phyloP scores from a whole-genome alignment of 2,113 vertebrate species.

The Aphyosemion australe region DNA sequence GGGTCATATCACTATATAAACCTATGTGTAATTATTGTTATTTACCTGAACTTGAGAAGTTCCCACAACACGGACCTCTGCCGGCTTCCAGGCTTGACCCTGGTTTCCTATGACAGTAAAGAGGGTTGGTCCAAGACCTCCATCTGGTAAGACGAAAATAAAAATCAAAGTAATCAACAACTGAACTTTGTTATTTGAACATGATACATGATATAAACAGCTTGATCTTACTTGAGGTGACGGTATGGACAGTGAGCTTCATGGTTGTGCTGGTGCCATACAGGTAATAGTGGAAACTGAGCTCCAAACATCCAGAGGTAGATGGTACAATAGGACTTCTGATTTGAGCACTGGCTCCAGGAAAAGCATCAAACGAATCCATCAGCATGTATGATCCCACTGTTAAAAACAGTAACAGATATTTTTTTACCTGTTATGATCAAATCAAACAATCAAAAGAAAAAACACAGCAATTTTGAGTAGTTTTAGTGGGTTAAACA shows the following conservation, averaged over 20 bases:
- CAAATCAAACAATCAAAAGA: neutral
- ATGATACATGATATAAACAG: neutral
- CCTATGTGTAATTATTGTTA: too few species aligned
- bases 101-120: constrained; percentile 72
- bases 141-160: constrained; percentile 45
- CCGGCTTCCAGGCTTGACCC: constrained; percentile 72
- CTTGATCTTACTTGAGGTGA: neutral
- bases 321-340: constrained; percentile 67
- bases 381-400: constrained; percentile 82
- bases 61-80: constrained; percentile 53
- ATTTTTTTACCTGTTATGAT: neutral
- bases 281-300: constrained; percentile 82
- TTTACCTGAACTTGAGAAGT: constrained; percentile 63
- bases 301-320: constrained; percentile 75
- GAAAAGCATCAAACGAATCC: constrained; percentile 50
- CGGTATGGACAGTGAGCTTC: constrained; percentile 71
- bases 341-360: constrained; percentile 64
- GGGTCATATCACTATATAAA: too few species aligned
- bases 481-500: too few species aligned
- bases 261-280: constrained; percentile 74
- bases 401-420: constrained; percentile 39
- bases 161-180: neutral
- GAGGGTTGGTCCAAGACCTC: constrained; percentile 56
- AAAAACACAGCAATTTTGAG: too few species aligned
- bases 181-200: neutral